Percentiles rank a stretch among this genome's conserved stretches.
phyloP scores from a whole-genome alignment of 2,797 vertebrate species.

The Anguilla megastoma region DNA sequence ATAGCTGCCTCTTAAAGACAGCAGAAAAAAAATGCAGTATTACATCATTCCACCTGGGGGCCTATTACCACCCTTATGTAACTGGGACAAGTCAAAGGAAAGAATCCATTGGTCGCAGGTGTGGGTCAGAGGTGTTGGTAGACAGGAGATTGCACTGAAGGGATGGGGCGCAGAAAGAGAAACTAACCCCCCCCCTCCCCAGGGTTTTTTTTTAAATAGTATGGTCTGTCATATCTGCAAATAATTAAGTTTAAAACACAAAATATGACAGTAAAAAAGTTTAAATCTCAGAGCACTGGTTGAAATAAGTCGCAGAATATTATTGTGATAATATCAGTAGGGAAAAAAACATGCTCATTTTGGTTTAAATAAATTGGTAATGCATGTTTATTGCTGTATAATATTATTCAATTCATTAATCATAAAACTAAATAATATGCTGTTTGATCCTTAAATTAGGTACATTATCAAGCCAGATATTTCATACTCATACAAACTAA shows the following conservation, averaged over 20 bases:
- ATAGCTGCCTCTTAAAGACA: slow-evolving; percentile 9
- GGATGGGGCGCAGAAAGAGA: slow-evolving; percentile 44
- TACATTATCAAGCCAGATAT: slow-evolving; percentile 24
- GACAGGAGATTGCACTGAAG: slow-evolving; percentile 32
- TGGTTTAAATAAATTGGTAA: background rate
- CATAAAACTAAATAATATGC: background rate
- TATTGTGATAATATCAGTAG: background rate
- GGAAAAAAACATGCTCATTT: no score
- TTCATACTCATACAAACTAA: slow-evolving; percentile 23
- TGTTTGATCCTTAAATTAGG: slow-evolving; percentile 23
- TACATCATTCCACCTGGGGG: slow-evolving; percentile 57
- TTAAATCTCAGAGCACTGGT: slow-evolving; percentile 18
- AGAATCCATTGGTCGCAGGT: slow-evolving; percentile 64
- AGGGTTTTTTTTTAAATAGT: slow-evolving; percentile 40
- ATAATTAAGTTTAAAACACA: no score
- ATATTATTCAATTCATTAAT: background rate
- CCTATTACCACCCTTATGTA: slow-evolving; percentile 58
- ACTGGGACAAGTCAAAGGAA: slow-evolving; percentile 56
- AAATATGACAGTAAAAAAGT: no score
- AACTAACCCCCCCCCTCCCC: slow-evolving; percentile 43
- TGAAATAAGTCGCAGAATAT: background rate
- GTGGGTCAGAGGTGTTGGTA: slow-evolving; percentile 55
- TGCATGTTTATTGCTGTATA: background rate
- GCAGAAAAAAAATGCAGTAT: slow-evolving; percentile 46
- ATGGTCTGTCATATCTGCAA: background rate